phyloP scores from a whole-genome alignment of 2,113 vertebrate genomes.

The Megaceryle maxima region DNA sequence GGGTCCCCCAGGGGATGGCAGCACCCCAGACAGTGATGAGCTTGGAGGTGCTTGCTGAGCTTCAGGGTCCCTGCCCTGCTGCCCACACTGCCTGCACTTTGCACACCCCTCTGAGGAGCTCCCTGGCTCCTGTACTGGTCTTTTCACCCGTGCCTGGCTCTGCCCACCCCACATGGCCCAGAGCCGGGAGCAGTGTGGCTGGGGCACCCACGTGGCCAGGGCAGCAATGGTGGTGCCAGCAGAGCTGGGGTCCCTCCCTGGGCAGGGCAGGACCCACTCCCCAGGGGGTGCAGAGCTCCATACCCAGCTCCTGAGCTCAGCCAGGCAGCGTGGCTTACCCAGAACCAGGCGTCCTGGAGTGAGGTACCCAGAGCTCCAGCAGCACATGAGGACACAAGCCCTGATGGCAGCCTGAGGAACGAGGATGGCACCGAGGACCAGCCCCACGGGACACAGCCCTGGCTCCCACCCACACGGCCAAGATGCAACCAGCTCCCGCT shows the following conservation, averaged over 20 bases:
- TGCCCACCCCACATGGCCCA: accelerated
- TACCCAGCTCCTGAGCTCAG: background rate
- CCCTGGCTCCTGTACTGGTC: background rate
- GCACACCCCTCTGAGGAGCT: background rate
- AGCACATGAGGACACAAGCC: accelerated
- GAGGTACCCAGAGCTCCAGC: background rate
- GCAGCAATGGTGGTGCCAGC: background rate
- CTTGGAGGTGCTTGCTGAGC: background rate
- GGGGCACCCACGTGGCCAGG: background rate
- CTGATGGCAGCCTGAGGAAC: background rate
- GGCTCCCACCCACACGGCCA: background rate
- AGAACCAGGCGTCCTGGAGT: accelerated
- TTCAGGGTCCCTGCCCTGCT: background rate
- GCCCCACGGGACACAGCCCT: background rate
- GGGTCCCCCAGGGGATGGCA: background rate
- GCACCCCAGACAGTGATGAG: background rate
- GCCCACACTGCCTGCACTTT: background rate
- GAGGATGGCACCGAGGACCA: background rate
- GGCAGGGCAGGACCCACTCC: background rate
- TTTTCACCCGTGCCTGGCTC: accelerated
- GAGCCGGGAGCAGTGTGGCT: accelerated
- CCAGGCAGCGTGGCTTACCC: background rate
- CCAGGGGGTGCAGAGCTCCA: accelerated
- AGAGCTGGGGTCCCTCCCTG: background rate
- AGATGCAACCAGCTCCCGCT: background rate